These are phyloP conservation scores for Indicator maculatus DNA, from an alignment of 2,113 vertebrate genomes.

Conservation along the genomic window DNA sequence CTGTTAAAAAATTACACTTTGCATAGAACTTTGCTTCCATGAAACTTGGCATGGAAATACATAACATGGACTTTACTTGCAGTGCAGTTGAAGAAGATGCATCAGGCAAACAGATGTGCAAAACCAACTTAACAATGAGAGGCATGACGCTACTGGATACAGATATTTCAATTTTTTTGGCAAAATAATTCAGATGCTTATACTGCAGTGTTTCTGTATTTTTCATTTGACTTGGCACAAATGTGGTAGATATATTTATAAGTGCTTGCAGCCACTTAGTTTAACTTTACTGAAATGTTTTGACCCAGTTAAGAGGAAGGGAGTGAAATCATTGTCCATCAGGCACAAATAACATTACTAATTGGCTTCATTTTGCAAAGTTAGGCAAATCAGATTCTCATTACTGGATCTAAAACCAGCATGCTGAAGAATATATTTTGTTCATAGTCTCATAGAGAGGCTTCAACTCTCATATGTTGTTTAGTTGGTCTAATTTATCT, in stretches of 20 bases:
- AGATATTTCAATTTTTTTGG: neutral
- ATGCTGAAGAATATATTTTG: neutral
- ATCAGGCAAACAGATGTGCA: neutral
- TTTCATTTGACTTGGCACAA: neutral
- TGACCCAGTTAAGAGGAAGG: conserved; percentile 15
- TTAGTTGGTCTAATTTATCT: neutral
- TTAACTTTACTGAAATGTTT: conserved; percentile 1
- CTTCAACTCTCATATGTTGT: neutral
- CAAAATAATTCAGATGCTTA: neutral
- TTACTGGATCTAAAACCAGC: neutral
- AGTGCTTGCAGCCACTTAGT: neutral
- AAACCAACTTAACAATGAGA: neutral
- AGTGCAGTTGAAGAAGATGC: neutral
- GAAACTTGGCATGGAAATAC: neutral
- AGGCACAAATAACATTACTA: neutral
- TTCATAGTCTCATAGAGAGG: neutral
- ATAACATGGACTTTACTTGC: neutral
- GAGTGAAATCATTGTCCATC: neutral
- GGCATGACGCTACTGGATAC: neutral
- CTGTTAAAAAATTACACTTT: neutral
- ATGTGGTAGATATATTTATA: neutral
- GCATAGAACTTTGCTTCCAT: neutral
- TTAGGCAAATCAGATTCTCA: neutral
- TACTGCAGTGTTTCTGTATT: neutral
- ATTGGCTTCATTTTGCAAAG: neutral